phyloP scores from a whole-genome alignment of 2,888 invertebrate species.

The Hofmannophila pseudospretella region DNA sequence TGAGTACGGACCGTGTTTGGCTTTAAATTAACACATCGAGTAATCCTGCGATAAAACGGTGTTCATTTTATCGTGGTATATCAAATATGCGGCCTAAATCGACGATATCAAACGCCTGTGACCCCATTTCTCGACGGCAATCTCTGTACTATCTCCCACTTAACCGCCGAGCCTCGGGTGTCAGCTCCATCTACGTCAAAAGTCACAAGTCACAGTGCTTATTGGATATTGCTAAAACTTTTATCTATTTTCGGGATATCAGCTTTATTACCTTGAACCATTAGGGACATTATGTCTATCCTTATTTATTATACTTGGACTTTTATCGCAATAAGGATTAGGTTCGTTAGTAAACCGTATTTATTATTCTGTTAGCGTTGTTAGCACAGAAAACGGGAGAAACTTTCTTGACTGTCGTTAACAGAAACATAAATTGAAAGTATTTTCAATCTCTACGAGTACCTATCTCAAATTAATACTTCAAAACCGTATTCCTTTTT shows the following conservation, averaged over 20 bases:
- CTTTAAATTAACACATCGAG: conserved; percentile 4
- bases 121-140: conserved; percentile 31
- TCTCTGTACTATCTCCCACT: conserved; percentile 33
- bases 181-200: conserved; percentile 25
- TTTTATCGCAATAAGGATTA: too few relatives aligned
- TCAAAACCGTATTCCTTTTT: too few relatives aligned
- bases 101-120: conserved; percentile 23
- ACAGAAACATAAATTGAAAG: too few relatives aligned
- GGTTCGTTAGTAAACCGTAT: conserved; percentile 1
- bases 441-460: too few relatives aligned
- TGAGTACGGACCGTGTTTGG: neutral
- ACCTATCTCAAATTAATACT: too few relatives aligned
- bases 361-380: neutral
- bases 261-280: conserved; percentile 5
- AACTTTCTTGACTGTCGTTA: too few relatives aligned
- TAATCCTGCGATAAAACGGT: conserved; percentile 10
- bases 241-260: conserved; percentile 7
- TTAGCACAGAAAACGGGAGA: neutral
- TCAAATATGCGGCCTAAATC: conserved; percentile 25
- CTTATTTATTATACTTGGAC: too few relatives aligned
- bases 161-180: conserved; percentile 20
- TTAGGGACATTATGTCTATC: conserved; percentile 11
- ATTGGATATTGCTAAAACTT: conserved; percentile 28
- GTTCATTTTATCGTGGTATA: conserved; percentile 10
- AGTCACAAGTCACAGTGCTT: conserved; percentile 26